Conservation (phyloP, 2,113 vertebrate species). For the Chauna torquata region DNA sequence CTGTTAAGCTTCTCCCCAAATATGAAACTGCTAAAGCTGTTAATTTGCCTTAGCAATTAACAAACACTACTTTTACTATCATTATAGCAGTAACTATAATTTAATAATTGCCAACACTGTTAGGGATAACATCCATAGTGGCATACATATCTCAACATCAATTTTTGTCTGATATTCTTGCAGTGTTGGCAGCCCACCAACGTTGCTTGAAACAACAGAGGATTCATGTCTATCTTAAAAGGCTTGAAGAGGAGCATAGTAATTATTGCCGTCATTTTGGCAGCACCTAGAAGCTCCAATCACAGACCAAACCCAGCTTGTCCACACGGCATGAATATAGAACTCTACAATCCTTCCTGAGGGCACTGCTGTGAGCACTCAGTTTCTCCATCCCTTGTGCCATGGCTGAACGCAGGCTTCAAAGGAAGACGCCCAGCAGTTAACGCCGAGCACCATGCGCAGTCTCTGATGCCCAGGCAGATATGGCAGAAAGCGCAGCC, state of each 20-base stretch:
- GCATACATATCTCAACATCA: not conserved
- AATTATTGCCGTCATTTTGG: not conserved
- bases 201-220: not conserved
- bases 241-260: not conserved
- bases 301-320: not conserved
- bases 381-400: not conserved
- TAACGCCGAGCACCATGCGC: accelerated
- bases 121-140: not conserved
- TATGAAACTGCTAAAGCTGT: not conserved
- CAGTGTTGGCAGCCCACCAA: not conserved
- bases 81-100: not conserved
- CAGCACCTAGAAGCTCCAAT: not conserved
- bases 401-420: accelerated
- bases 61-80: not conserved
- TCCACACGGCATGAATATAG: accelerated
- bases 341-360: not conserved
- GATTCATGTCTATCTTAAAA: not conserved
- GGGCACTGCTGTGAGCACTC: accelerated
- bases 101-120: not conserved
- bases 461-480: not conserved
- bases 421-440: accelerated
- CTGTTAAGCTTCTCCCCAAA: not conserved
- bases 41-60: not conserved
- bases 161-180: not conserved
- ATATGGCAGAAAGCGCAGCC: not conserved